Conservation (phyloP, 2,888 invertebrate genomes). For the Mimas tiliae region DNA sequence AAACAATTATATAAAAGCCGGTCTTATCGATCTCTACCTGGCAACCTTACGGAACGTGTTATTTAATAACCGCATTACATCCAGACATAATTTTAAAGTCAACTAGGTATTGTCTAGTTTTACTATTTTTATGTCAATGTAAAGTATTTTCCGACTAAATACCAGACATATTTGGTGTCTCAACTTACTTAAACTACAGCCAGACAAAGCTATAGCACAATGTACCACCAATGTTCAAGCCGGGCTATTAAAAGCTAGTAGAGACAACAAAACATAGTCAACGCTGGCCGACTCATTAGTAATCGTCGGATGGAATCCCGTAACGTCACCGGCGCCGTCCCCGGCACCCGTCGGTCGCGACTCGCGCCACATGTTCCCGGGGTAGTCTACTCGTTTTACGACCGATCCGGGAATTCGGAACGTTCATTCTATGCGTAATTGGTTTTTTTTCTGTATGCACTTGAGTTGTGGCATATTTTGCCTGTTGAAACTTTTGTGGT, state of each 20-base stretch:
- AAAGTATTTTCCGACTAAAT: no score
- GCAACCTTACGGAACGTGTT: no score
- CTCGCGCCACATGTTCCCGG: constrained; percentile 60
- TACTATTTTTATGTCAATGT: no score
- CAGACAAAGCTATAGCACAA: background rate
- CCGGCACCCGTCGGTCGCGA: constrained; percentile 47
- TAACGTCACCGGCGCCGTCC: constrained; percentile 72
- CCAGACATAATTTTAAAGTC: no score
- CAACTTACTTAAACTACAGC: no score
- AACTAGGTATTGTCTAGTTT: no score
- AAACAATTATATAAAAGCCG: no score
- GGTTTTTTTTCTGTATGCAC: background rate
- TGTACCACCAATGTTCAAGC: background rate
- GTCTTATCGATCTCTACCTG: no score
- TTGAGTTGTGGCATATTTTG: background rate
- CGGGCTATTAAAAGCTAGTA: constrained; percentile 23
- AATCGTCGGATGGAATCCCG: constrained; percentile 59
- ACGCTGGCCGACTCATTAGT: constrained; percentile 32
- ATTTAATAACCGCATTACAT: no score
- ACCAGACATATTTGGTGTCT: no score
- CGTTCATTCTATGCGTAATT: constrained; percentile 1
- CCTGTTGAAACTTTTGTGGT: background rate
- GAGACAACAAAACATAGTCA: constrained; percentile 20
- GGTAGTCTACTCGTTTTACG: constrained; percentile 17
- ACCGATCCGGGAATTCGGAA: constrained; percentile 18